Conservation (phyloP, 1,140 invertebrate species). For the Aphaenogaster floridana region DNA sequence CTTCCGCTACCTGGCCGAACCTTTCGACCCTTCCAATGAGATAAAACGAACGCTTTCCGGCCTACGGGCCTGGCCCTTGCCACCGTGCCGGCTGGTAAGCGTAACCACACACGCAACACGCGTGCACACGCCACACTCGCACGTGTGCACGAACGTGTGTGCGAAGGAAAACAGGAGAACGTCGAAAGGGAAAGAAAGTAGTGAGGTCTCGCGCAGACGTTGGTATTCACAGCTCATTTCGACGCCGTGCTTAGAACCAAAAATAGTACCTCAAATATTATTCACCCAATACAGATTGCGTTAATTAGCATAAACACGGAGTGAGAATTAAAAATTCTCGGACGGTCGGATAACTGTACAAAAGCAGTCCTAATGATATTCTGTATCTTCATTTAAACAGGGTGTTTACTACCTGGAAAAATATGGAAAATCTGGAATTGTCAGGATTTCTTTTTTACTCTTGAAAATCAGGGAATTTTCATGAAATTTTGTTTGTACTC, state of each 20-base stretch:
- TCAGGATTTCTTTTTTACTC: no score
- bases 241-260: neutral
- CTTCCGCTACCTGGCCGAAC: conserved; percentile 62
- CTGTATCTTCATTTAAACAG: neutral
- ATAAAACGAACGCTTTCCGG: conserved; percentile 71
- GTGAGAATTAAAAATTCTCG: neutral
- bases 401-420: no score
- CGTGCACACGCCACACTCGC: neutral
- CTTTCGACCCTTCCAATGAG: conserved; percentile 63
- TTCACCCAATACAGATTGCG: neutral
- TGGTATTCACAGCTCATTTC: neutral
- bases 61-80: conserved; percentile 41
- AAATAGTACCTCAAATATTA: conserved; percentile 31
- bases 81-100: conserved; percentile 39
- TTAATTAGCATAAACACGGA: neutral
- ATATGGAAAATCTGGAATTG: no score
- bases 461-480: no score
- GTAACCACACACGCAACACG: conserved; percentile 24
- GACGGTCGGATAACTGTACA: neutral
- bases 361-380: neutral
- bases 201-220: neutral
- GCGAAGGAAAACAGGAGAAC: conserved; percentile 19
- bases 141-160: neutral
- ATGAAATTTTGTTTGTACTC: no score
- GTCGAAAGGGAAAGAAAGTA: conserved; percentile 29